A percentile compares a stretch with the other conserved stretches of the same genome.
Conservation (phyloP, 2,888 invertebrate species). For the Cotesia congregata region DNA sequence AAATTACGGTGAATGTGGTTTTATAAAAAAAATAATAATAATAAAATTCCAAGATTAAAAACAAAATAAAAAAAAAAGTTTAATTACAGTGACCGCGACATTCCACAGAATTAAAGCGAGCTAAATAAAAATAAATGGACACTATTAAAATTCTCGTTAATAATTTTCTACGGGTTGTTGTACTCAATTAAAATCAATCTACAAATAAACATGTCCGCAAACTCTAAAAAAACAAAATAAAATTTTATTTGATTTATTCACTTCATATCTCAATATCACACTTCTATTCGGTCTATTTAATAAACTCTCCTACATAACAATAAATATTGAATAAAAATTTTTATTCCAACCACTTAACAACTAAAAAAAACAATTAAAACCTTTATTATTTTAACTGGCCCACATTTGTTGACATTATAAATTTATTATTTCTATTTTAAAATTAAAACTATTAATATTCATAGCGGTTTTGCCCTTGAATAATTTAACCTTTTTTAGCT, state of each 20-base stretch:
- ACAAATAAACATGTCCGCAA: neutral
- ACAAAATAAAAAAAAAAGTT: neutral
- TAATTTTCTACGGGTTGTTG: constrained; percentile 22
- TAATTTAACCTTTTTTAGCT: constrained; percentile 32
- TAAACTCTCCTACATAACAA: too few relatives aligned
- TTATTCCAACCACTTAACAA: neutral
- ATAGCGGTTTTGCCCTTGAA: constrained; percentile 25
- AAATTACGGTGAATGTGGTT: too few relatives aligned
- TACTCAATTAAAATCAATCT: constrained; percentile 36
- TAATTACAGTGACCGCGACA: constrained; percentile 21
- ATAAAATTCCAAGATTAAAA: neutral
- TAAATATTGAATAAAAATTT: too few relatives aligned
- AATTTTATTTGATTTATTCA: neutral
- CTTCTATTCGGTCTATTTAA: neutral
- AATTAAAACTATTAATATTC: constrained; percentile 5
- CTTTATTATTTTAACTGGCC: neutral
- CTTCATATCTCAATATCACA: neutral
- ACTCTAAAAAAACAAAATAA: neutral
- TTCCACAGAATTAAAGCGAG: constrained; percentile 20
- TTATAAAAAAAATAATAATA: neutral
- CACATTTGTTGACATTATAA: neutral
- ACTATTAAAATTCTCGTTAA: constrained; percentile 18
- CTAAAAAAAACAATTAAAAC: neutral
- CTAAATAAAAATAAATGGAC: constrained; percentile 27
- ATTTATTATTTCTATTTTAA: constrained; percentile 12